A percentile compares a stretch with the other conserved stretches of the same genome.
phyloP scores from a whole-genome alignment of 2,113 vertebrate species.

The Serilophus lunatus region DNA sequence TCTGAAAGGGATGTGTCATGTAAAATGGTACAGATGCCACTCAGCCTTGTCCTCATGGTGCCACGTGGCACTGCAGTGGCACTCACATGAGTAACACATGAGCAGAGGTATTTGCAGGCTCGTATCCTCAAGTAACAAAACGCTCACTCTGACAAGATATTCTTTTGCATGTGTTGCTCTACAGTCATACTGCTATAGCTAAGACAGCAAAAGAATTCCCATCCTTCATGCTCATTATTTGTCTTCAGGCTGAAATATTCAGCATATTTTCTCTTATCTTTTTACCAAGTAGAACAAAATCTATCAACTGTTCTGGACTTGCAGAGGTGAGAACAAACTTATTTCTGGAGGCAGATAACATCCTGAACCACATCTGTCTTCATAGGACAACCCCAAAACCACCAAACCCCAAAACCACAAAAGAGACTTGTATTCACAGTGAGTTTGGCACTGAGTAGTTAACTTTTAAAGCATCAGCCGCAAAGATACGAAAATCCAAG shows the following conservation, averaged over 20 bases:
- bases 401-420: not conserved
- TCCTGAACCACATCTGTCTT: not conserved
- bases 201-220: not conserved
- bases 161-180: not conserved
- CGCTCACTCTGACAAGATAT: not conserved
- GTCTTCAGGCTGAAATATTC: not conserved
- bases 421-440: not conserved
- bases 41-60: slow-evolving; percentile 1
- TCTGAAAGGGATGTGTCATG: not conserved
- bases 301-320: not conserved
- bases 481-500: not conserved
- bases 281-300: not conserved
- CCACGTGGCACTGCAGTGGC: not conserved
- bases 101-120: not conserved
- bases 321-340: not conserved
- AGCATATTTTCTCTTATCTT: not conserved
- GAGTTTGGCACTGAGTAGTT: not conserved
- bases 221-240: not conserved
- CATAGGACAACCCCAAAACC: not conserved
- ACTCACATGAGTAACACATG: not conserved
- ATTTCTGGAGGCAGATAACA: not conserved
- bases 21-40: slow-evolving; percentile 16
- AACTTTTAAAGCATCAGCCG: not conserved
- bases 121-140: not conserved
- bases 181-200: not conserved